phyloP scores from a whole-genome alignment of 1,140 invertebrate genomes.

The Apocrypta bakeri region DNA sequence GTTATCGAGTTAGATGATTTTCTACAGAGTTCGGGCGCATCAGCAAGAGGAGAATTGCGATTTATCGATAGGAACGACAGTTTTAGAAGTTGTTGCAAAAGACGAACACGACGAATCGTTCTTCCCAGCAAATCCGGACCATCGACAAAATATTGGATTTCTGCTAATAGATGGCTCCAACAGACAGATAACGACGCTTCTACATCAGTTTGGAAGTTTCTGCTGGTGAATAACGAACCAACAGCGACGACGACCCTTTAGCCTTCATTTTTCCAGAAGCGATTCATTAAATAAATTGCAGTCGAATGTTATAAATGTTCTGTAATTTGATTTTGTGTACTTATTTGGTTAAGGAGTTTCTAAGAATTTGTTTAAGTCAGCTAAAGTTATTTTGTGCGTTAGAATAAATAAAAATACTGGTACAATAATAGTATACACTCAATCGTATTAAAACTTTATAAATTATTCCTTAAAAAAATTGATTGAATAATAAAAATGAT shows the following conservation, averaged over 20 bases:
- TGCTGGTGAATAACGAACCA: slow-evolving; percentile 31
- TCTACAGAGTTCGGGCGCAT: slow-evolving; percentile 66
- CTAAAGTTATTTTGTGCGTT: no score
- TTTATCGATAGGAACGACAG: slow-evolving; percentile 65
- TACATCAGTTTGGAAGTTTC: slow-evolving; percentile 64
- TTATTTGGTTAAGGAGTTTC: no score
- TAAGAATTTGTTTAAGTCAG: no score
- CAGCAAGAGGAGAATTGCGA: slow-evolving; percentile 54
- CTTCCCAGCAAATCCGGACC: slow-evolving; percentile 63
- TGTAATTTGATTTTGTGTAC: no score
- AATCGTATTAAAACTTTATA: no score
- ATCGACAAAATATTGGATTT: slow-evolving; percentile 72
- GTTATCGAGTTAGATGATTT: not conserved
- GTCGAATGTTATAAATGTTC: no score
- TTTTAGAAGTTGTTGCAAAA: slow-evolving; percentile 70
- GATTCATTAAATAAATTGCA: no score
- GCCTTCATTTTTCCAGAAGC: not conserved
- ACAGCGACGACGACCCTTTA: not conserved
- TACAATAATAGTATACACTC: no score
- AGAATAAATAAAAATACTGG: no score
- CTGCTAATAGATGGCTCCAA: slow-evolving; percentile 66
- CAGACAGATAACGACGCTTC: slow-evolving; percentile 64
- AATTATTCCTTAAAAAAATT: no score
- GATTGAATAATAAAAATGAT: no score
- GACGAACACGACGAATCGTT: slow-evolving; percentile 60